Evolutionary conservation across 2,797 vertebrate genomes (phyloP).

Genomic region (Hozukius guyotensis): DNA sequence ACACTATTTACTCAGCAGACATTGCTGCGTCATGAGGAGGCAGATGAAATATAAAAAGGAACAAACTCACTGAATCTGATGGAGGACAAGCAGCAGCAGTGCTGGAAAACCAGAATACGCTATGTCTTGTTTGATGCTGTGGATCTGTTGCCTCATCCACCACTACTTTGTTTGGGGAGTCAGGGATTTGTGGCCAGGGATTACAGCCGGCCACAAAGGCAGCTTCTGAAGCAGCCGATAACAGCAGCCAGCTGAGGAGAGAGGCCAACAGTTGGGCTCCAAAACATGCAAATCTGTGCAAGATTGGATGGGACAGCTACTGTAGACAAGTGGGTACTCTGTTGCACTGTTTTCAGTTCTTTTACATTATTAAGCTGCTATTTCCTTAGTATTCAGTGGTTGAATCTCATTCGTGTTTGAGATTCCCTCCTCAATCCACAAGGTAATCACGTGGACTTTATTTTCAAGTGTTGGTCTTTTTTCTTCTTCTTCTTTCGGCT

Average conservation of each 20-base stretch:
- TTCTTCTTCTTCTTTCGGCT: no score
- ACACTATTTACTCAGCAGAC: conserved; percentile 28
- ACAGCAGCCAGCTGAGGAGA: conserved; percentile 55
- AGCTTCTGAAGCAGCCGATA: conserved; percentile 70
- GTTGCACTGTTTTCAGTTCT: not conserved
- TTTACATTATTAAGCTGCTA: not conserved
- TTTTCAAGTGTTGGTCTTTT: not conserved
- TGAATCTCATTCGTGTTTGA: not conserved
- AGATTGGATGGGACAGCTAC: not conserved
- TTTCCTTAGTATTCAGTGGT: conserved; percentile 2
- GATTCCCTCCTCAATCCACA: not conserved
- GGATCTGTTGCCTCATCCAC: conserved; percentile 74
- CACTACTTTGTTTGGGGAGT: conserved; percentile 65
- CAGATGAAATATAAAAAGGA: conserved; percentile 53
- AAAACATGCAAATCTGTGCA: conserved; percentile 54
- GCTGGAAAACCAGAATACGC: conserved; percentile 45
- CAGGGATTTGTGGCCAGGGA: conserved; percentile 69
- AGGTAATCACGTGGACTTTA: not conserved
- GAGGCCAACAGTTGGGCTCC: conserved; percentile 43
- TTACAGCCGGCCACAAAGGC: conserved; percentile 66
- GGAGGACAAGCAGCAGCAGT: conserved; percentile 24
- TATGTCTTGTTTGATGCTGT: conserved; percentile 67
- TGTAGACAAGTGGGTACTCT: not conserved
- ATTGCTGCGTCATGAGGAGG: conserved; percentile 8
- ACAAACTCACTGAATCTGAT: conserved; percentile 29